Base-by-base conservation (phyloP, 2,113 vertebrate species). In the Pelusios castaneus region DNA sequence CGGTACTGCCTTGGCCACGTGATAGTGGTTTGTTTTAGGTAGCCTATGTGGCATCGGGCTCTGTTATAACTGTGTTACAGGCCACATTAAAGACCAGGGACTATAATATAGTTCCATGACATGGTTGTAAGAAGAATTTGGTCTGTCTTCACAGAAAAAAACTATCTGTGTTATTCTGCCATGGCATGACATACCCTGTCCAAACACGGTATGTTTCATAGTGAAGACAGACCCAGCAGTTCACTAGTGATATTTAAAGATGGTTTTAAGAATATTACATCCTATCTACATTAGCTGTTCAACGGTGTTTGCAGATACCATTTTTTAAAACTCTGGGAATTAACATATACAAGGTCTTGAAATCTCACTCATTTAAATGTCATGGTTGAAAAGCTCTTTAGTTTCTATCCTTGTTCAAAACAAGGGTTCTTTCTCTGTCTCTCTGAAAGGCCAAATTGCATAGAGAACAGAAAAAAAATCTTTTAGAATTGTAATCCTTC, bases 161-260 rank as follows among this genome's bases (percentile, higher is more conserved):
- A 3, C 5, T 19, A 1, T n/a, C 11, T 22, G 70, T 3, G 27
- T 24, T 16, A 4, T 4, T 25, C 76, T 1, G 8, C 31, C 82
- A 34, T 2, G 25, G 8, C 43, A 25, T 21, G 4, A 34, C 17
- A 52, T 27, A 47, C 16, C 19, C 1, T 0, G 22, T 4, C 10
- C 2, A 0, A 0, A 3, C 5, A 25, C 0, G 0, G 8, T 24
- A 45, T 0, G 0, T 41, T 52, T 58, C 25, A 58, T 41, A 80
- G 41, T 0, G 0, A 92, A 54, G 45, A 56, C 2, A 0, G 45
- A n/a, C 90, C 38, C 14, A 55, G 78, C n/a, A 13, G 6, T 60
- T 89, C 75, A n/a, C 51, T 5, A 81, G 24, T 10, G 70, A 80
- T 21, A 34, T 76, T 8, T 7, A 0, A 16, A 60, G 43, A 1